Evolutionary conservation across 2,888 invertebrate genomes (phyloP).

Genomic region (Pandemis heparana): DNA sequence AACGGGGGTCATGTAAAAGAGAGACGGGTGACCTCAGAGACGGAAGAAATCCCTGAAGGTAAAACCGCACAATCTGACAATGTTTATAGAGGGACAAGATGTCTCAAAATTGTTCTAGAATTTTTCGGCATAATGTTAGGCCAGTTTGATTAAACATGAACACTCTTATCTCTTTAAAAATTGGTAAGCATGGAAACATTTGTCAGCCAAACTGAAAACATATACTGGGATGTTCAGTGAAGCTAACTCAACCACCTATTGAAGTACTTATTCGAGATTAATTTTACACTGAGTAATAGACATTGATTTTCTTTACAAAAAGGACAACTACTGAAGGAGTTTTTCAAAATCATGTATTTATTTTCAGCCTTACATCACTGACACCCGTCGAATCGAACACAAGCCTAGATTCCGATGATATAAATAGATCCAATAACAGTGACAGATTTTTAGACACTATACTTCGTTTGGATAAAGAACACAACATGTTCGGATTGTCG

Average conservation of each 20-base stretch:
- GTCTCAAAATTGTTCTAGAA: too few relatives aligned
- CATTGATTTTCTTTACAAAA: not conserved
- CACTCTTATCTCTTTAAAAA: too few relatives aligned
- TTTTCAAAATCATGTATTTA: not conserved
- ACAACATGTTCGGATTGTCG: slow-evolving; percentile 78
- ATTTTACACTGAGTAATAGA: too few relatives aligned
- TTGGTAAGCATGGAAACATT: too few relatives aligned
- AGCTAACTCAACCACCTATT: too few relatives aligned
- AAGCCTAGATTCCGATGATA: slow-evolving; percentile 55
- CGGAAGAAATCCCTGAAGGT: slow-evolving; percentile 28
- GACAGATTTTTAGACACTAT: slow-evolving; percentile 76
- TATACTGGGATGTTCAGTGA: too few relatives aligned
- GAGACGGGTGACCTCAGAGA: not conserved
- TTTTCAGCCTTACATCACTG: slow-evolving; percentile 67
- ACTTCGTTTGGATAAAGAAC: slow-evolving; percentile 74
- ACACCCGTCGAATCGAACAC: slow-evolving; percentile 60
- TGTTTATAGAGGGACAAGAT: too few relatives aligned
- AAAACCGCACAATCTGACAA: not conserved
- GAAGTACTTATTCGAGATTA: too few relatives aligned
- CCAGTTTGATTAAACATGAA: too few relatives aligned
- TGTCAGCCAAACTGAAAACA: too few relatives aligned
- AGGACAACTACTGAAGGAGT: not conserved
- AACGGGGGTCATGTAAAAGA: slow-evolving; percentile 36
- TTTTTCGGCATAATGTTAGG: too few relatives aligned
- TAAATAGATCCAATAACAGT: slow-evolving; percentile 51